Evolutionary conservation across 2,113 vertebrate species (phyloP).

Genomic region (Euleptes europaea): DNA sequence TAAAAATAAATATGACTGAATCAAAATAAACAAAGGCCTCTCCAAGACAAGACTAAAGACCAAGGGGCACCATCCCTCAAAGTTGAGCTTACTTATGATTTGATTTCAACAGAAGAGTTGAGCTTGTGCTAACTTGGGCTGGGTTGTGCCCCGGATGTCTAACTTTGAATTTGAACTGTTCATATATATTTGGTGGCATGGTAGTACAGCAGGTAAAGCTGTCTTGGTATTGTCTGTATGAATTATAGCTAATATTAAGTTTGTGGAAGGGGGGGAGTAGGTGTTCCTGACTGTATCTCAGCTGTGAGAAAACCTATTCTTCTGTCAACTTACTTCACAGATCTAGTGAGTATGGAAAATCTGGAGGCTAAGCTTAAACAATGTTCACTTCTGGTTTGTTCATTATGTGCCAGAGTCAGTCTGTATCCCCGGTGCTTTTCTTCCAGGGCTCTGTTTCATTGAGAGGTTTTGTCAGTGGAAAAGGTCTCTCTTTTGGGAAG

Average conservation of each 20-base stretch:
- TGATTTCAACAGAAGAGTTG: too few relatives aligned
- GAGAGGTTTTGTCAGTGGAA: not conserved
- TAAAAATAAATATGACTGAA: not conserved
- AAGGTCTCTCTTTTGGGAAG: not conserved
- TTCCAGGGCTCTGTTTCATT: not conserved
- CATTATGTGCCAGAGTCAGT: accelerated
- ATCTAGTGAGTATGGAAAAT: constrained; percentile 10
- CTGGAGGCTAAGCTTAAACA: constrained; percentile 1
- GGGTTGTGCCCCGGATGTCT: not conserved
- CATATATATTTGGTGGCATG: not conserved
- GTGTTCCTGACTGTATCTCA: not conserved
- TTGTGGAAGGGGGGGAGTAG: not conserved
- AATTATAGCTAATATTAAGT: not conserved
- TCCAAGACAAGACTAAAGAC: not conserved
- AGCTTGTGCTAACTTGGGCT: not conserved
- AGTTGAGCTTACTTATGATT: too few relatives aligned
- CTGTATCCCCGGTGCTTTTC: accelerated
- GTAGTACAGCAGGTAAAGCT: not conserved
- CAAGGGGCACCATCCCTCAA: not conserved
- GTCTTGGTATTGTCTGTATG: accelerated
- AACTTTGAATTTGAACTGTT: not conserved
- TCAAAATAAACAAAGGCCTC: not conserved
- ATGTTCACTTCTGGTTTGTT: not conserved
- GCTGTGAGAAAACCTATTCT: not conserved
- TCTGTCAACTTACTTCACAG: constrained; percentile 4